phyloP scores from a whole-genome alignment of 2,888 invertebrate species.

The Criorhina ranunculi region DNA sequence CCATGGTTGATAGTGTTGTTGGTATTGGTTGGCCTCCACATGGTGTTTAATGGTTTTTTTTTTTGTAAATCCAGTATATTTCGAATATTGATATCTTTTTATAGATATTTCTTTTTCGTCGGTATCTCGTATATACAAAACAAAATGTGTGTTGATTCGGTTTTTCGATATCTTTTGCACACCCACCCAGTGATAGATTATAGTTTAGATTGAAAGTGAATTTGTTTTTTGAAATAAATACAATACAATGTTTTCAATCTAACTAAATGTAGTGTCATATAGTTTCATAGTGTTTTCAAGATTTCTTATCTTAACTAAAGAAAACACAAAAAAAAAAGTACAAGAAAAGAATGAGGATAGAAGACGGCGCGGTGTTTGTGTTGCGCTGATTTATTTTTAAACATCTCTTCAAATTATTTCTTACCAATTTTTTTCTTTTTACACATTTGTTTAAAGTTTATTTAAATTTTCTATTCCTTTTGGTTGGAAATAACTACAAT shows the following conservation, averaged over 20 bases:
- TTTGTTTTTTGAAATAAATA: conserved; percentile 25
- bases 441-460: conserved; percentile 31
- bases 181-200: conserved; percentile 52
- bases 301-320: conserved; percentile 58
- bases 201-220: conserved; percentile 63
- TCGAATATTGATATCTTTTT: conserved; percentile 63
- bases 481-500: neutral
- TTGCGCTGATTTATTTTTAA: conserved; percentile 49
- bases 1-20: conserved; percentile 30
- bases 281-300: conserved; percentile 4
- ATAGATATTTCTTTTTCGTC: conserved; percentile 53
- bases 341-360: conserved; percentile 25
- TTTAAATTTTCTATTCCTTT: conserved; percentile 23
- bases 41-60: conserved; percentile 55
- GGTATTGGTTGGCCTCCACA: conserved; percentile 67
- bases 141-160: conserved; percentile 40
- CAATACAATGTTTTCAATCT: conserved; percentile 28
- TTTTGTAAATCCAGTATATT: conserved; percentile 61
- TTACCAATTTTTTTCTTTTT: conserved; percentile 8
- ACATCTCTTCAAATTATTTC: conserved; percentile 9
- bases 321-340: conserved; percentile 9
- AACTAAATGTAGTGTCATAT: conserved; percentile 35
- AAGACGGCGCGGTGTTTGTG: neutral
- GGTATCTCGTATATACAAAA: conserved; percentile 50
- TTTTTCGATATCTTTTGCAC: conserved; percentile 47